Percentiles rank a stretch among this genome's conserved stretches.
These are phyloP conservation scores for Somateria mollissima DNA, from an alignment of 2,797 vertebrate genomes.

Conservation along the genomic window DNA sequence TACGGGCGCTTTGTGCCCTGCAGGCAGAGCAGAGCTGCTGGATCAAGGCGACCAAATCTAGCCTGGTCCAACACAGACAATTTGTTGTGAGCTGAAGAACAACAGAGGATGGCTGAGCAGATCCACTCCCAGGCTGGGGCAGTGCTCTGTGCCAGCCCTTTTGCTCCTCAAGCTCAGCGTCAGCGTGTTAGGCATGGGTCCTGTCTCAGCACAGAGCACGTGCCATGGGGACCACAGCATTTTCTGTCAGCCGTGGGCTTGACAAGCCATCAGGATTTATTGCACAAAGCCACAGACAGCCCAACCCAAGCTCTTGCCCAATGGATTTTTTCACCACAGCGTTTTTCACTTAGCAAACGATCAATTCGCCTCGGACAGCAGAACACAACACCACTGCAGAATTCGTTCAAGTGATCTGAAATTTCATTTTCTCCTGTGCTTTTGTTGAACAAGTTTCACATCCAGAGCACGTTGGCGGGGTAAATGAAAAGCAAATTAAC, in stretches of 20 bases:
- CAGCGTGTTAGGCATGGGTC: not conserved
- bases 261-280: not conserved
- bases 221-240: not conserved
- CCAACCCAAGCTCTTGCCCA: slow-evolving; percentile 5
- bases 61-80: not conserved
- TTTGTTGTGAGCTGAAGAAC: not conserved
- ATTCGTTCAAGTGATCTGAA: not conserved
- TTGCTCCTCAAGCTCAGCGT: not conserved
- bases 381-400: not conserved
- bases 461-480: not conserved
- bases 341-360: slow-evolving; percentile 11
- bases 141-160: not conserved
- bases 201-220: fast-evolving
- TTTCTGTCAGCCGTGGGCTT: fast-evolving
- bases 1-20: not conserved
- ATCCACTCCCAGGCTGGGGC: not conserved
- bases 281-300: slow-evolving; percentile 19
- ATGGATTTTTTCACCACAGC: slow-evolving; percentile 70
- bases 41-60: not conserved
- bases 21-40: not conserved
- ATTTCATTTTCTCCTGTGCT: not conserved
- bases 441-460: not conserved
- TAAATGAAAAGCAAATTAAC: not conserved
- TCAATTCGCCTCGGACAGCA: not conserved
- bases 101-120: not conserved